Base-by-base conservation (phyloP, 2,113 vertebrate species). In the Oreochromis aureus region DNA sequence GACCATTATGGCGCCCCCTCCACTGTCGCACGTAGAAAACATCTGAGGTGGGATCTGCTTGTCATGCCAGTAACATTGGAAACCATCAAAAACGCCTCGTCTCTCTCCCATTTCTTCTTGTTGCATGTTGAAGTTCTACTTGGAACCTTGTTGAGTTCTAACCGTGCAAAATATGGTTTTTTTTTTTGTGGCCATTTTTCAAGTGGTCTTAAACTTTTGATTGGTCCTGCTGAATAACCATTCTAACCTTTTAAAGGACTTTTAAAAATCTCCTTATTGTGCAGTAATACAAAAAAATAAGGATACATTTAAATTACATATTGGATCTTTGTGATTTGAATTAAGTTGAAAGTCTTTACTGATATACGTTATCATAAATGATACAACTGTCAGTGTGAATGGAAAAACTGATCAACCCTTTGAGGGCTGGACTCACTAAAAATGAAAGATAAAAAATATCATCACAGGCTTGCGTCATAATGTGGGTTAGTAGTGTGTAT, bases 11-110 rank as follows among this genome's bases (percentile, higher is more conserved):
- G 32, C 1, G 32, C 18, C 32, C 61, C 18, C 32, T 12, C 32
- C 61, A 39, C 32, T 39, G 61, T 66, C 32, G 32, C 1, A 2
- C 0, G 0, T 5, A 66, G 32, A 66, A 39, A 66, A 66, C 18
- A 66, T 66, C 61, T 66, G 18, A 5, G 32, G 61, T 5, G 61
- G 18, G 10, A 66, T 66, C 32, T 66, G 61, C 61, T 66, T 36
- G 18, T 10, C 0, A 39, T 66, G 7, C 32, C 32, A 66, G 32
- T 39, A 66, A 66, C 10, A 3, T 2, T 66, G 61, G 61, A 66
- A 66, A 36, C 32, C 61, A 66, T 66, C 61, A 66, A 34, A 1
- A 66, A 19, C 9, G 19, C 59, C 19, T 61, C 11, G 30, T 61
- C 59, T 19, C 30, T 19, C 59, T 34, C 59, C 18, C 61, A 39